Percentiles rank a stretch among this genome's conserved stretches.
These are phyloP conservation scores for Nebria salina DNA, from an alignment of 2,888 invertebrate species.

Conservation along the genomic window DNA sequence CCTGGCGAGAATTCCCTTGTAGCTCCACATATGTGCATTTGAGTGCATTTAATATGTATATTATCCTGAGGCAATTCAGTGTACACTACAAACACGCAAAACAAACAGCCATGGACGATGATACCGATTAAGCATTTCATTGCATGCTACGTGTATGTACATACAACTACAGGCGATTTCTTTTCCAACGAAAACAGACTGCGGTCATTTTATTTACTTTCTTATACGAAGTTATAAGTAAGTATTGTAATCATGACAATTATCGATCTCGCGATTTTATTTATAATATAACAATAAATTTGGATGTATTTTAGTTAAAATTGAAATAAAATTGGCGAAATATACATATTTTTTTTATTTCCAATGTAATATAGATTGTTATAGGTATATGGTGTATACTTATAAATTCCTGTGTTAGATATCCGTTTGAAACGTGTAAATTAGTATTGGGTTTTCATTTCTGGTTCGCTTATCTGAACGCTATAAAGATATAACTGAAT, in stretches of 20 bases:
- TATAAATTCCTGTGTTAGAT: background rate
- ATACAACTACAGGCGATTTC: background rate
- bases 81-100: constrained; percentile 21
- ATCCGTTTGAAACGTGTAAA: background rate
- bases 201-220: background rate
- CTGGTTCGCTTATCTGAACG: background rate
- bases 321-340: too few relatives aligned
- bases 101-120: constrained; percentile 33
- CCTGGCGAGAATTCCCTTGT: background rate
- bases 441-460: background rate
- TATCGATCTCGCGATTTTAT: too few relatives aligned
- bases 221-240: too few relatives aligned
- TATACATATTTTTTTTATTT: background rate
- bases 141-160: background rate
- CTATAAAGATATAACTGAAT: constrained; percentile 20
- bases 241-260: too few relatives aligned
- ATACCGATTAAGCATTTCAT: constrained; percentile 33
- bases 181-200: background rate
- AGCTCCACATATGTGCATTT: background rate
- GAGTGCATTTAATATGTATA: constrained; percentile 33
- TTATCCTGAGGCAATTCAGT: constrained; percentile 8
- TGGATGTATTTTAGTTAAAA: too few relatives aligned
- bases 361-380: background rate
- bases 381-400: background rate
- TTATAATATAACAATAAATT: too few relatives aligned